These are phyloP conservation scores for Gymnodraco acuticeps DNA, from an alignment of 2,797 vertebrate species.

Conservation along the genomic window DNA sequence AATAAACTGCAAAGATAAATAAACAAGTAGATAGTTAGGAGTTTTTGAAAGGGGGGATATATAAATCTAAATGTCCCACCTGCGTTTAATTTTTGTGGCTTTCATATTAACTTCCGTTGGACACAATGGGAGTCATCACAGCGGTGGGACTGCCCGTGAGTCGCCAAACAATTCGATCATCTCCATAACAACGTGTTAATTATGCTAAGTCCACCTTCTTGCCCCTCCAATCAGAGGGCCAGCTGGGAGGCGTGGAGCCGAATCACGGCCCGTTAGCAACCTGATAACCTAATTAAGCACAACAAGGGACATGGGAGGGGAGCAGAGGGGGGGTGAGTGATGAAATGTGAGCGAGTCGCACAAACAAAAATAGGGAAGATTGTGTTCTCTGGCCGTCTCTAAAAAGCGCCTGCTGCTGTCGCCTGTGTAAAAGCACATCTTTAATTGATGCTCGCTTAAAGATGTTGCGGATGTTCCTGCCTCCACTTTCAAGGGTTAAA, in stretches of 20 bases:
- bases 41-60: not conserved
- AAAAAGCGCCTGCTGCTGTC: conserved; percentile 28
- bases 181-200: conserved; percentile 73
- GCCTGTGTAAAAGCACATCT: conserved; percentile 60
- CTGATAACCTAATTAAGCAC: conserved; percentile 78
- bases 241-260: conserved; percentile 65
- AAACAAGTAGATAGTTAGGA: not conserved
- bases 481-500: conserved; percentile 70
- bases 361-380: not conserved
- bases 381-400: conserved; percentile 6
- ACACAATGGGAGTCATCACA: conserved; percentile 4
- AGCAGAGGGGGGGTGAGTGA: conserved; percentile 14
- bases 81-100: not conserved
- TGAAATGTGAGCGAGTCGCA: conserved; percentile 12
- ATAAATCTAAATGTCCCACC: not conserved
- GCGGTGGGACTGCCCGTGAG: conserved; percentile 24
- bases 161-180: conserved; percentile 59
- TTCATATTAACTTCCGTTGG: not conserved
- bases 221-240: conserved; percentile 75
- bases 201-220: conserved; percentile 70
- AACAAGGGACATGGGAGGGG: conserved; percentile 51
- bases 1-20: not conserved
- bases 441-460: conserved; percentile 71
- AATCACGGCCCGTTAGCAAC: conserved; percentile 70
- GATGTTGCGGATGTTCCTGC: conserved; percentile 47